phyloP scores from a whole-genome alignment of 92 coral and sea anemone species.

The Epizoanthus ramosus region DNA sequence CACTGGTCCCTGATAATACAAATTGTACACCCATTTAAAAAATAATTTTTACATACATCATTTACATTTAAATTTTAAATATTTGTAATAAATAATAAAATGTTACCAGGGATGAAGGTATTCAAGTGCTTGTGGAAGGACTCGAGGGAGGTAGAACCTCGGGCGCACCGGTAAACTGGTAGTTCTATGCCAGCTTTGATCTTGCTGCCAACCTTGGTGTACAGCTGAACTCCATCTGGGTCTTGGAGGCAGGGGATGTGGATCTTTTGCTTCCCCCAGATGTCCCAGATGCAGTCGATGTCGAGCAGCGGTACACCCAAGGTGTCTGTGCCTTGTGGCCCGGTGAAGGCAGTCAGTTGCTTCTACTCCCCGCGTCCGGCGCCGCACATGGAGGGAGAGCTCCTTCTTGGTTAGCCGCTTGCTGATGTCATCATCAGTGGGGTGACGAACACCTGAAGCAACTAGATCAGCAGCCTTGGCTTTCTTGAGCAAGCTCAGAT shows the following conservation, averaged over 20 bases:
- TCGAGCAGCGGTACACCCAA: slow-evolving; percentile 69
- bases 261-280: slow-evolving; percentile 56
- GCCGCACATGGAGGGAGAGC: slow-evolving; percentile 51
- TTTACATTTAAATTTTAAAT: too few species aligned
- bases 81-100: too few species aligned
- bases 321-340: slow-evolving; percentile 63
- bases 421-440: slow-evolving; percentile 49
- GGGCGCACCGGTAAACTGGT: slow-evolving; percentile 58
- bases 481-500: slow-evolving; percentile 38
- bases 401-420: slow-evolving; percentile 41
- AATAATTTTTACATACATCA: too few species aligned
- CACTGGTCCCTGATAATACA: slow-evolving; percentile 14
- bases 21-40: too few species aligned
- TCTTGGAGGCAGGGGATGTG: slow-evolving; percentile 70
- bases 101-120: slow-evolving; percentile 22
- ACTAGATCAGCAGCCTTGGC: slow-evolving; percentile 36
- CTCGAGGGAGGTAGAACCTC: slow-evolving; percentile 68
- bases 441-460: not conserved
- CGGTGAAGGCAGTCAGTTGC: slow-evolving; percentile 53
- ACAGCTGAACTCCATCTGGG: slow-evolving; percentile 65
- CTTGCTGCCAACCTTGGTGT: slow-evolving; percentile 50
- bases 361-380: slow-evolving; percentile 58
- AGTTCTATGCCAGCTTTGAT: slow-evolving; percentile 51
- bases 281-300: slow-evolving; percentile 48
- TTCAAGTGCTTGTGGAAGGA: slow-evolving; percentile 67